phyloP scores from a whole-genome alignment of 2,113 vertebrate genomes.

The Coregonus clupeaformis region DNA sequence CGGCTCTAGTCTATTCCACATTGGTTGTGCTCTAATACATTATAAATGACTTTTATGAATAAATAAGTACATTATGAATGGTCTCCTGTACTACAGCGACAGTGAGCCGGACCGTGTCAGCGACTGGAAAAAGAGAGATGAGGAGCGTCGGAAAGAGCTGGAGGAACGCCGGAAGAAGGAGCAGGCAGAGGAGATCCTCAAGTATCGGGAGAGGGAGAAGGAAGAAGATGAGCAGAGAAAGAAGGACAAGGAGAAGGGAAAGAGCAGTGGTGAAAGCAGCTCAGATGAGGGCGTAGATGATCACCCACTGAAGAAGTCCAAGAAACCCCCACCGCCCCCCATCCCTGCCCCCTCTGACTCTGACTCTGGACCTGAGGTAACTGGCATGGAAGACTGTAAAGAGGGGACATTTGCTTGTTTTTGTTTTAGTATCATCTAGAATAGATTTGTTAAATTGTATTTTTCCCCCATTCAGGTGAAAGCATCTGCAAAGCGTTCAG shows the following conservation, averaged over 20 bases:
- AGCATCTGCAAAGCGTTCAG: conserved; percentile 79
- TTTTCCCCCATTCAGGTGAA: conserved; percentile 73
- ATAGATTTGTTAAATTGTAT: neutral
- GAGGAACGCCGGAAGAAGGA: conserved; percentile 90
- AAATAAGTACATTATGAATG: neutral
- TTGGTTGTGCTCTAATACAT: neutral
- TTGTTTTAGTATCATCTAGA: neutral
- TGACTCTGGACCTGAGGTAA: conserved; percentile 73
- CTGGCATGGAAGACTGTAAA: neutral
- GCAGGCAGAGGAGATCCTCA: conserved; percentile 90
- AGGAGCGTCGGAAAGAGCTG: conserved; percentile 85
- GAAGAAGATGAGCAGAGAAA: conserved; percentile 88
- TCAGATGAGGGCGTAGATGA: conserved; percentile 78
- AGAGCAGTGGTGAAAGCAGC: conserved; percentile 74
- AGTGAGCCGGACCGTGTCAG: conserved; percentile 91
- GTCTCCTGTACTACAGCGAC: conserved; percentile 65
- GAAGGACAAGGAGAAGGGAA: conserved; percentile 80
- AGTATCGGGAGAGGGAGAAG: conserved; percentile 86
- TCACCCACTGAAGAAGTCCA: conserved; percentile 81
- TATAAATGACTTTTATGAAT: neutral
- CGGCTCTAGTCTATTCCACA: neutral
- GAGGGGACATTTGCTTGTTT: neutral
- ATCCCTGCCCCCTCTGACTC: conserved; percentile 85
- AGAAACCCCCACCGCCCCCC: conserved; percentile 76
- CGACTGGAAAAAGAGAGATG: conserved; percentile 93